A percentile compares a stretch with the other conserved stretches of the same genome.
Conservation (phyloP, 2,113 vertebrate genomes). For the Cyanistes caeruleus region DNA sequence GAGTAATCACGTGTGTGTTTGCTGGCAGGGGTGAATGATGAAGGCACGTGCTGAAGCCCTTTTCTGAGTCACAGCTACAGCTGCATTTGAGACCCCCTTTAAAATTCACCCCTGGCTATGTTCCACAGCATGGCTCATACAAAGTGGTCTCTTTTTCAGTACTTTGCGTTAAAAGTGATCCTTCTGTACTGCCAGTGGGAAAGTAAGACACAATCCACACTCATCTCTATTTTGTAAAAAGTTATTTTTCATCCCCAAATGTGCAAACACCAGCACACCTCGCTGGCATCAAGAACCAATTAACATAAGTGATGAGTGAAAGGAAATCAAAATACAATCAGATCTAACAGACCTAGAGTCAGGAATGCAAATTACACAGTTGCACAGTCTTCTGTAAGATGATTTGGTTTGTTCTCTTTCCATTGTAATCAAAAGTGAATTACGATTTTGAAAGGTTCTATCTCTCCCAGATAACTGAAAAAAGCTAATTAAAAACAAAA, state of each 20-base stretch:
- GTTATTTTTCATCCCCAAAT: not conserved
- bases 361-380: slow-evolving; percentile 10
- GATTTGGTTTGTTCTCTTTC: slow-evolving; percentile 22
- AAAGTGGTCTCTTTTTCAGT: not conserved
- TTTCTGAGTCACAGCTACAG: not conserved
- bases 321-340: slow-evolving; percentile 44
- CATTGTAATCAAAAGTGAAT: slow-evolving; percentile 62
- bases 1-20: not conserved
- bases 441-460: not conserved
- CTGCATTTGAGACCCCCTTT: not conserved
- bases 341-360: not conserved
- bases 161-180: not conserved
- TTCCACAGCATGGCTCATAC: not conserved
- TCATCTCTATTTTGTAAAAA: not conserved
- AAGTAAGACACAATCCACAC: not conserved
- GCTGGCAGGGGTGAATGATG: not conserved
- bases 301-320: slow-evolving; percentile 13
- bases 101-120: not conserved
- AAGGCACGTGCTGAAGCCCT: not conserved
- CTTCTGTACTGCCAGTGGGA: not conserved
- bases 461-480: slow-evolving; percentile 52
- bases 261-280: not conserved
- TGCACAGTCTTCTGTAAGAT: not conserved
- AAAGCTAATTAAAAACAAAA: slow-evolving; percentile 71
- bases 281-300: not conserved